phyloP scores from a whole-genome alignment of 2,797 vertebrate species.

The Danio choprae region DNA sequence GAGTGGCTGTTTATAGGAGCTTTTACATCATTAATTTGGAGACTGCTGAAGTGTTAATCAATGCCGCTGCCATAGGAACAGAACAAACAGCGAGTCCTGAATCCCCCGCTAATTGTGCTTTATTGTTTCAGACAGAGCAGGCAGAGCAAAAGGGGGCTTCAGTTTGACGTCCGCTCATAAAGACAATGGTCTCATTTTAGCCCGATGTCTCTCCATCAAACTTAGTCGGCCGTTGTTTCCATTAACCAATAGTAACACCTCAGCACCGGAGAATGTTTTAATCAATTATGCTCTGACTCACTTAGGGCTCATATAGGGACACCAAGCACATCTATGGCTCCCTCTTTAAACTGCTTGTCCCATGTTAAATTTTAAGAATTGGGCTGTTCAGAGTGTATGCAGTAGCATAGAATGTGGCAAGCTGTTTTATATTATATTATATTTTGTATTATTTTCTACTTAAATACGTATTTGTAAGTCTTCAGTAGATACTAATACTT shows the following conservation, averaged over 20 bases:
- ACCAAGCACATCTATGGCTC: constrained; percentile 20
- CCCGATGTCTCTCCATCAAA: constrained; percentile 55
- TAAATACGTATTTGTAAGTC: too few species aligned
- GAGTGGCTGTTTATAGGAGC: constrained; percentile 81
- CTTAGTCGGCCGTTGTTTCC: constrained; percentile 54
- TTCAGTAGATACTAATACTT: too few species aligned
- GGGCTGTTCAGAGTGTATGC: constrained; percentile 9
- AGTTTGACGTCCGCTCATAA: constrained; percentile 61
- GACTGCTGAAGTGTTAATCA: constrained; percentile 78
- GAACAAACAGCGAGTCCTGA: constrained; percentile 82
- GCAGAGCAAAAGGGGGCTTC: constrained; percentile 55
- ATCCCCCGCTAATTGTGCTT: constrained; percentile 84
- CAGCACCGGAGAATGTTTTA: constrained; percentile 49
- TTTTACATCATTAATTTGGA: constrained; percentile 76
- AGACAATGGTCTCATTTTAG: constrained; percentile 55
- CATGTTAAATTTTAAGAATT: constrained; percentile 9
- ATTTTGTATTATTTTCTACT: too few species aligned
- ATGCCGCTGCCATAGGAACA: constrained; percentile 83
- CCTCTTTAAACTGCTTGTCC: background rate
- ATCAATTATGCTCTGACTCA: constrained; percentile 58
- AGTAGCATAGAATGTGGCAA: constrained; percentile 9
- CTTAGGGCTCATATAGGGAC: constrained; percentile 40
- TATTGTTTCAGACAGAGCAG: constrained; percentile 74
- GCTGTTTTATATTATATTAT: background rate
- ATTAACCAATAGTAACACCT: constrained; percentile 60